Conservation (phyloP, 2,888 invertebrate species). For the Portevinia maculata region DNA sequence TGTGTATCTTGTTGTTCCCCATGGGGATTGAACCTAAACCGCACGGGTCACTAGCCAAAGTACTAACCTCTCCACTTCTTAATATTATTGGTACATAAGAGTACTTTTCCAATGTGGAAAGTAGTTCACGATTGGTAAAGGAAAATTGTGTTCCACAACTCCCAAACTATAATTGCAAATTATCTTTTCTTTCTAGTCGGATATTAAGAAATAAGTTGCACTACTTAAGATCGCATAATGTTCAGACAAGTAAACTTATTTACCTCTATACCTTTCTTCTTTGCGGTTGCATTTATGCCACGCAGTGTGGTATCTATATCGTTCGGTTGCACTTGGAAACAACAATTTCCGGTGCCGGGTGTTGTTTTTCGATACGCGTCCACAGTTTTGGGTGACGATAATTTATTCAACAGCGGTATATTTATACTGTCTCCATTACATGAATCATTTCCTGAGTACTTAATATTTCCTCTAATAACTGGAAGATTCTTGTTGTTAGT, state of each 20-base stretch:
- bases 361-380: slow-evolving; percentile 67
- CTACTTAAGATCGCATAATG: background rate
- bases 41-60: no score
- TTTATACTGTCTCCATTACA: slow-evolving; percentile 76
- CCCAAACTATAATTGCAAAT: slow-evolving; percentile 5
- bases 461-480: slow-evolving; percentile 80
- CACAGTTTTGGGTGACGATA: slow-evolving; percentile 31
- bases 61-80: no score
- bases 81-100: no score
- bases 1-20: no score
- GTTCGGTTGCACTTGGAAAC: slow-evolving; percentile 80
- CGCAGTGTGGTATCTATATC: slow-evolving; percentile 79
- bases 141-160: slow-evolving; percentile 30
- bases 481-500: slow-evolving; percentile 67
- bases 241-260: slow-evolving; percentile 46
- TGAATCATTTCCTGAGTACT: slow-evolving; percentile 80
- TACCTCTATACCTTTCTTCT: slow-evolving; percentile 81
- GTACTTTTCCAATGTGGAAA: slow-evolving; percentile 26
- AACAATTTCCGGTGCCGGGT: slow-evolving; percentile 78
- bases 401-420: slow-evolving; percentile 55
- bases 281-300: slow-evolving; percentile 79
- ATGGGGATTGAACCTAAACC: no score
- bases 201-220: slow-evolving; percentile 42
- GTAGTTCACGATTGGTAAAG: slow-evolving; percentile 5
- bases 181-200: background rate